Base-by-base conservation (phyloP, 2,888 invertebrate species). In the Cerastoderma edule region DNA sequence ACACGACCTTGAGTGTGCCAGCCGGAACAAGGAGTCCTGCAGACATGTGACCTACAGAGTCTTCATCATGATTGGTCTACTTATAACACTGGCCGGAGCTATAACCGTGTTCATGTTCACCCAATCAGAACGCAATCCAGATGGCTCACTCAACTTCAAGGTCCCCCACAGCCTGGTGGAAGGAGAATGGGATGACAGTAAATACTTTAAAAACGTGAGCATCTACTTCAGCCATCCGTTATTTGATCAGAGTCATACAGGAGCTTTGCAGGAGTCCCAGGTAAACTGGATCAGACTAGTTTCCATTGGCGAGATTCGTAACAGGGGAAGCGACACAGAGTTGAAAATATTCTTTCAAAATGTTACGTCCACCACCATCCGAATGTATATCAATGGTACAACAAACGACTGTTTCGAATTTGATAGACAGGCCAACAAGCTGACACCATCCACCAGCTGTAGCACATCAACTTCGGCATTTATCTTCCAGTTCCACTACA, bases 191-290 rank as follows among this genome's bases (percentile, higher is more conserved):
- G 80, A 89, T 63, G 88, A 88, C 56, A 76, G 84, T 44, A 82
- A 87, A 13, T 91, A 91, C 72, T 89, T 90, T 71, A 68, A 85
- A 22, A 86, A 88, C 68, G 85, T 85, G 28, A 88, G 88, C 56
- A 78, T 89, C 22, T 89, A 83, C 72, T 85, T 89, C 66, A 84
- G 87, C 69, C 88, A 87, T 65, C 84, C 85, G 2, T 13, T 80
- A 4, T 80, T 89, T 57, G 85, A 86, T 53, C 57, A 80, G 46
- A 65, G 73, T 22, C 54, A 27, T 0, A 57, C 50, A 24, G 28
- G 56, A 39, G 27, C 27, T 0, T 33, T 60, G 24, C 35, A 66
- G 16, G 57, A 53, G 2, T 54, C 68, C 8, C 35, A 75, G 6
- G 67, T 72, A 16, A 84, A 88, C 72, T 87, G 87, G 80, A 57